These are phyloP conservation scores for Phenganax subtilis DNA, from an alignment of 92 coral and sea anemone genomes.

Conservation along the genomic window DNA sequence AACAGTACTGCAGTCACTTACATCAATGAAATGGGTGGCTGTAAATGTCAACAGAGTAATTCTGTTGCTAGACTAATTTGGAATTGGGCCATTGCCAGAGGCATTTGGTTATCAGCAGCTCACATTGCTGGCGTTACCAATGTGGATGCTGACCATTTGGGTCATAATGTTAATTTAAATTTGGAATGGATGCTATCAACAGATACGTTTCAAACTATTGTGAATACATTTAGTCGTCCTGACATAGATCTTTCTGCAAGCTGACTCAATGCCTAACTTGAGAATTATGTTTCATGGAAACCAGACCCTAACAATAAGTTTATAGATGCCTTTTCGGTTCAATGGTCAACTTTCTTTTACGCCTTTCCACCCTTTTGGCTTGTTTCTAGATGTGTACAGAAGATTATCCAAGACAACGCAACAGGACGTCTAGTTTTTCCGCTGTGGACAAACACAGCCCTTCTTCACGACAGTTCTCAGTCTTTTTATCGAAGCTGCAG, in stretches of 20 bases:
- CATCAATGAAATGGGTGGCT: no score
- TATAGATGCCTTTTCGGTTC: conserved; percentile 9
- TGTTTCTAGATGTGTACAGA: conserved; percentile 14
- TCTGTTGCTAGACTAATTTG: no score
- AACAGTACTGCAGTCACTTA: no score
- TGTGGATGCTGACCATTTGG: conserved; percentile 32
- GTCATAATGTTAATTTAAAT: not conserved
- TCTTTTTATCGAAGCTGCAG: not conserved
- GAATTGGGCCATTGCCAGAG: no score
- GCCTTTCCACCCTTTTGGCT: conserved; percentile 19
- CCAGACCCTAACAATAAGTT: conserved; percentile 42
- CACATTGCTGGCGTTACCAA: conserved; percentile 19
- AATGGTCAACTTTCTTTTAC: conserved; percentile 29
- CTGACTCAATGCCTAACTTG: conserved; percentile 48
- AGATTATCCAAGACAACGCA: conserved; percentile 12
- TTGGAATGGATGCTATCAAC: no score
- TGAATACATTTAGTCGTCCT: no score
- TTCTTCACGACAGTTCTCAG: conserved; percentile 10
- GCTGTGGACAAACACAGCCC: not conserved
- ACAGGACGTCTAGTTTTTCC: not conserved
- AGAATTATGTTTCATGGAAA: no score
- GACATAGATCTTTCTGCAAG: no score
- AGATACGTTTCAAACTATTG: no score
- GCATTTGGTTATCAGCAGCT: conserved; percentile 38
- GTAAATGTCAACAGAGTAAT: no score